Base-by-base conservation (phyloP, 2,888 invertebrate genomes). In the Eustalomyia histrio region DNA sequence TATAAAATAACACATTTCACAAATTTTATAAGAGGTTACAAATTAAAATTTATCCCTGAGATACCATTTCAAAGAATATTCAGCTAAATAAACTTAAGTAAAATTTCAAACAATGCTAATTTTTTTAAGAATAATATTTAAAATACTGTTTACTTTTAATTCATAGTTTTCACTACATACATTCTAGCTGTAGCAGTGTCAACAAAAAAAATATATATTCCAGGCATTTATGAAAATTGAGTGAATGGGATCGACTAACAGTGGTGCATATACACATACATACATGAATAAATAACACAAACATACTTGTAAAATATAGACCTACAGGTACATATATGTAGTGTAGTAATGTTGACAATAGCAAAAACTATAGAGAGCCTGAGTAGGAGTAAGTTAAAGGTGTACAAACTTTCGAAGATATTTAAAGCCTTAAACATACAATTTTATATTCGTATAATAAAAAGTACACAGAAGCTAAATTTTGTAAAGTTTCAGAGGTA, bases 211-310 rank as follows among this genome's bases (percentile, higher is more conserved):
- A 47, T 1, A 39, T 4, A 39, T 39, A 39, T 39, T 12, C 12
- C 12, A 39, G 67, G 55, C 24, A 39, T 67, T 57, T 67, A 57
- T 57, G 68, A 58, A 57, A 57, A 68, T 57, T 68, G 47, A 57
- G 57, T 58, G 57, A 57, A 68, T 57, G 47, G 43, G 47, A 47
- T 68, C 17, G 58, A 29, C 68, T 58, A 57, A 68, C 43, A 68
- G 43, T 53, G 33, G 21, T 29, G 29, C 12, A 24, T 5, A 57
- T 12, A 16, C 12, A 68, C 16, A 57, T 14, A 5, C 17, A 55
- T 24, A 29, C 29, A 29, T 24, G 24, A 2, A 24, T 3, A 2
- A 24, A 2, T 24, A 5, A 47, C n/a, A 43, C 12, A 14, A 6
- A 35, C 8, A 67, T 24, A 55, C 16, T 21, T 14, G 39, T 39